Evolutionary conservation across 2,888 invertebrate genomes (phyloP).

Genomic region (Stramonita haemastoma): DNA sequence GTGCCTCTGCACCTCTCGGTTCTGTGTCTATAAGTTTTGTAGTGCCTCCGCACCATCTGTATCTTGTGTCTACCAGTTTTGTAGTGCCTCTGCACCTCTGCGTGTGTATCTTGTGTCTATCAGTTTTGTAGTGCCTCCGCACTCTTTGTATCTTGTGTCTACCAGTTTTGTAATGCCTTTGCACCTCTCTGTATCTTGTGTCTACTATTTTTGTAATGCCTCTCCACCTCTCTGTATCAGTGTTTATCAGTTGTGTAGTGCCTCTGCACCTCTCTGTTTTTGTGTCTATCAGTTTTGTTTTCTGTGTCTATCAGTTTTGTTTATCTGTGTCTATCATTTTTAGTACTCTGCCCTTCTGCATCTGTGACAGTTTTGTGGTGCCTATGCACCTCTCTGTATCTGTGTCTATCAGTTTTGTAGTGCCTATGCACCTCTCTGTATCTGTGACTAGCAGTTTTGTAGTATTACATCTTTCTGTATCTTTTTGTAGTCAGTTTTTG

Average conservation of each 20-base stretch:
- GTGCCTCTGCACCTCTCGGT: not conserved
- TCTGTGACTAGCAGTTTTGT: too few species aligned
- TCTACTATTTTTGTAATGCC: not conserved
- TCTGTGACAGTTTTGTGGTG: too few species aligned
- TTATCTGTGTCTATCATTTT: too few species aligned
- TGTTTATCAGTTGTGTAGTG: not conserved
- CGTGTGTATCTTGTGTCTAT: conserved; percentile 30
- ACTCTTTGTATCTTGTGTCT: conserved; percentile 21
- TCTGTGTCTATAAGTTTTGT: not conserved
- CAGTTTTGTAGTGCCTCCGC: conserved; percentile 22
- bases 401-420: too few species aligned
- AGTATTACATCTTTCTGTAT: too few species aligned
- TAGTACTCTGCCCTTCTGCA: too few species aligned
- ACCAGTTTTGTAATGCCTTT: not conserved
- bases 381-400: too few species aligned
- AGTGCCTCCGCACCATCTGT: too few species aligned
- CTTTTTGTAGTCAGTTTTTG: too few species aligned
- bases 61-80: too few species aligned
- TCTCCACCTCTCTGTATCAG: not conserved
- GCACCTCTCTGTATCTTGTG: not conserved
- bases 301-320: too few species aligned
- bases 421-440: too few species aligned
- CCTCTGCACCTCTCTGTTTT: not conserved
- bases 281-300: not conserved
- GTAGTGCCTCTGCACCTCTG: not conserved